Base-by-base conservation (phyloP, 2,888 invertebrate species). In the Acrobasis consociella region DNA sequence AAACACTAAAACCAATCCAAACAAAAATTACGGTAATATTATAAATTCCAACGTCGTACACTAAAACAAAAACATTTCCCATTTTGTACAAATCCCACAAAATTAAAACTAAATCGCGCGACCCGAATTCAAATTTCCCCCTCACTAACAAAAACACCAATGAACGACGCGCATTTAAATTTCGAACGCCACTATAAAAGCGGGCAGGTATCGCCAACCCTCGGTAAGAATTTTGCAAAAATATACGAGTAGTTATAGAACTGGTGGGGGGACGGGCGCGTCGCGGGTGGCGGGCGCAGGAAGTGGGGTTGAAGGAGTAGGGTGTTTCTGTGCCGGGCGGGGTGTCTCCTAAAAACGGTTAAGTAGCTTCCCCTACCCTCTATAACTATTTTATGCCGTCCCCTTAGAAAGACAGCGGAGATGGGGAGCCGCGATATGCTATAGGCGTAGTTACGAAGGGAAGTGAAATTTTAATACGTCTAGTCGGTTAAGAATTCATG, bases 381-480 rank as follows among this genome's bases (percentile, higher is more conserved):
- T 87, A 90, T 91, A 91, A 92, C 91, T 92, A 92, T 91, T 92
- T 92, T 92, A 92, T 91, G 90, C 81, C 88, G 91, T 90, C 91
- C 91, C 91, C 91, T 91, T 89, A 87, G 89, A 91, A 92, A 92
- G 91, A 92, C 91, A 89, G 87, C 86, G 80, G 87, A 87, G 90
- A 89, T 87, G 88, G 89, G 89, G 85, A 83, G 70, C 72, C 83
- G 86, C 85, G 89, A 89, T 87, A 86, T 82, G 83, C 81, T 77
- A 82, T 85, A 86, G 84, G 85, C 86, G 83, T 80, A 80, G 78
- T 78, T 76, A 76, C 78, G 79, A 71, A 72, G 88, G 88, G 89
- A 89, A 88, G 85, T 91, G 83, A 89, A 91, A 91, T 87, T 91
- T 91, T 89, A 91, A 89, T 89, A 87, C 82, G 88, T 89, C 89